Conservation (phyloP, 2,797 vertebrate species). For the Falco cherrug region DNA sequence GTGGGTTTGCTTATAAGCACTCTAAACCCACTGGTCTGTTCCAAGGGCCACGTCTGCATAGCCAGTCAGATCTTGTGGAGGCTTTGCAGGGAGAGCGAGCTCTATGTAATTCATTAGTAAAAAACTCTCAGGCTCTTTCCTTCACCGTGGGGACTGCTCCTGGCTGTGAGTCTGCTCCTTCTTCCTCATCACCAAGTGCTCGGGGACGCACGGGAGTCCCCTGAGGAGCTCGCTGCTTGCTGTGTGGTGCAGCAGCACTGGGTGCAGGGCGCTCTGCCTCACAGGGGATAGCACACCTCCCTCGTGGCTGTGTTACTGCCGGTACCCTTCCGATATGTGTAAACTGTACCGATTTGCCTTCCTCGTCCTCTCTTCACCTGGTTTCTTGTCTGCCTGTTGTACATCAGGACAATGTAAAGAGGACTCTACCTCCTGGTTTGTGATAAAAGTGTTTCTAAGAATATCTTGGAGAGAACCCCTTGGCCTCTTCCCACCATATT, state of each 20-base stretch:
- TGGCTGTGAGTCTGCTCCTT: not conserved
- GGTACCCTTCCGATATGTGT: not conserved
- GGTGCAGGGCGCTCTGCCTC: not conserved
- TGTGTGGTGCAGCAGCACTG: not conserved
- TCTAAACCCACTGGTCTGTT: not conserved
- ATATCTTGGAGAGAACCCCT: not conserved
- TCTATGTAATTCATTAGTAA: not conserved
- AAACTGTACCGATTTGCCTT: not conserved
- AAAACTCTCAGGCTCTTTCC: not conserved
- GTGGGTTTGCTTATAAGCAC: not conserved
- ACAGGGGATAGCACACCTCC: not conserved
- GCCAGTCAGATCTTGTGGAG: accelerated
- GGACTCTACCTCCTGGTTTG: not conserved
- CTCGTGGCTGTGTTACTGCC: not conserved
- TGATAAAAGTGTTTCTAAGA: not conserved
- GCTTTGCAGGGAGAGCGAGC: not conserved
- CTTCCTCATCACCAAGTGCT: not conserved
- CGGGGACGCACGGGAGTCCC: accelerated
- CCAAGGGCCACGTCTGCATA: not conserved
- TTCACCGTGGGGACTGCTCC: not conserved
- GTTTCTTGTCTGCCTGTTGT: not conserved
- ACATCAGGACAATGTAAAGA: not conserved
- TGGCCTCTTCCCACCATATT: not conserved
- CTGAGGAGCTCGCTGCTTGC: not conserved
- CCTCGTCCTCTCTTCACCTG: not conserved